A percentile compares a stretch with the other conserved stretches of the same genome.
These are phyloP conservation scores for Ciconia boyciana DNA, from an alignment of 2,113 vertebrate genomes.

Conservation along the genomic window DNA sequence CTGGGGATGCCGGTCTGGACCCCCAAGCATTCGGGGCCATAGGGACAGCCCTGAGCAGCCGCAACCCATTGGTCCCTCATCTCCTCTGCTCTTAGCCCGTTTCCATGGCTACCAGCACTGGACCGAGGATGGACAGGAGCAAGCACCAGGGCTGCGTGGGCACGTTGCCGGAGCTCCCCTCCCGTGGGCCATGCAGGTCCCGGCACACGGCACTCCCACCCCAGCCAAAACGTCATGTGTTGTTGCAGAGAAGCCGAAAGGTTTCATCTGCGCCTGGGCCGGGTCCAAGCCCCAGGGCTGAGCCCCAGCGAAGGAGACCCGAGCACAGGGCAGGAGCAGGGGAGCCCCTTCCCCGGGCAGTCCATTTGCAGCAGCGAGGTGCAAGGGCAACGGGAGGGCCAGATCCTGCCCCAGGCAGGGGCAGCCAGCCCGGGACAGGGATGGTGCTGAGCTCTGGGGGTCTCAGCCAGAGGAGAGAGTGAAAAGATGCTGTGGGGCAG, in stretches of 20 bases:
- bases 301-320: neutral
- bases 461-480: neutral
- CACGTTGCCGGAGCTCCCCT: neutral
- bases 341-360: neutral
- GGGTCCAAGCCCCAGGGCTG: neutral
- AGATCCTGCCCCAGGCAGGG: neutral
- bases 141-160: neutral
- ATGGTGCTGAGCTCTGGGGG: neutral
- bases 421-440: neutral
- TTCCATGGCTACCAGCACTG: constrained; percentile 71
- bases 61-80: neutral
- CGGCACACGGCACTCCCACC: neutral
- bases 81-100: constrained; percentile 67
- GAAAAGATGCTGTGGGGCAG: neutral
- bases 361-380: accelerated
- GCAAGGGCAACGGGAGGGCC: neutral
- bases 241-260: neutral
- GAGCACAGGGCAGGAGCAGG: neutral
- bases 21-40: neutral
- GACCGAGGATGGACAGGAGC: constrained; percentile 66
- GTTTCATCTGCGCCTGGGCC: neutral
- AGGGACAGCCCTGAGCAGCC: neutral
- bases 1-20: neutral
- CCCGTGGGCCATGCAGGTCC: neutral
- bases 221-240: neutral